phyloP scores from a whole-genome alignment of 2,888 invertebrate species.

The Eupithecia centaureata region DNA sequence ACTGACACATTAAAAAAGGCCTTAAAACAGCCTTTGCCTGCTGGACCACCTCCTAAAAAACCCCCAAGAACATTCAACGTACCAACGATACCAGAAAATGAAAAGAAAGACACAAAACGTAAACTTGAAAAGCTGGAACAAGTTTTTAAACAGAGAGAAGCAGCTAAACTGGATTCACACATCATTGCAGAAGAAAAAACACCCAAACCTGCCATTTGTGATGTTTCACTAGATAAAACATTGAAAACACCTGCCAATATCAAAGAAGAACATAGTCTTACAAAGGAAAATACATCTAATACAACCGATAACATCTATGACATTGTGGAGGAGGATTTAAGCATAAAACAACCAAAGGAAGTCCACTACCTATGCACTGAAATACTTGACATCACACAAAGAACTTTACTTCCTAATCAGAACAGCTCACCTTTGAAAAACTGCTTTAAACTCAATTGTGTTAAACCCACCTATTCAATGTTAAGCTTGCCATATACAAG shows the following conservation, averaged over 20 bases:
- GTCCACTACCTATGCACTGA: slow-evolving; percentile 80
- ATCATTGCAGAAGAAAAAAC: neutral
- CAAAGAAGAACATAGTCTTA: slow-evolving; percentile 5
- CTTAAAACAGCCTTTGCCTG: slow-evolving; percentile 86
- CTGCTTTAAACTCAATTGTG: slow-evolving; percentile 76
- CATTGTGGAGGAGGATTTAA: slow-evolving; percentile 50
- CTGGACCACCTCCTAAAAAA: slow-evolving; percentile 89
- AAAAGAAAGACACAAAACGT: slow-evolving; percentile 83
- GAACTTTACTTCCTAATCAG: slow-evolving; percentile 61
- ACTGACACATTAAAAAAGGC: slow-evolving; percentile 87
- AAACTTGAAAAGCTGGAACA: slow-evolving; percentile 87
- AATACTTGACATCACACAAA: slow-evolving; percentile 72
- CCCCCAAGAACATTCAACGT: slow-evolving; percentile 87
- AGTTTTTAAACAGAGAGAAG: slow-evolving; percentile 79
- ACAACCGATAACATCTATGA: slow-evolving; percentile 46
- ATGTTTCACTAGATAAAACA: neutral
- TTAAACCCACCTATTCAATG: slow-evolving; percentile 63
- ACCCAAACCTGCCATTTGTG: neutral
- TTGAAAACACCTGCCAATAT: neutral
- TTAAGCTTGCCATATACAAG: slow-evolving; percentile 73
- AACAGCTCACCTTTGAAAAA: slow-evolving; percentile 60
- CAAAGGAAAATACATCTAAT: neutral
- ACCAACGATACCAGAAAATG: slow-evolving; percentile 55
- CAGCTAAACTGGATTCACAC: slow-evolving; percentile 56
- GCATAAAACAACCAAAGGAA: slow-evolving; percentile 69